Conservation (phyloP, 2,113 vertebrate species). For the Chroicocephalus ridibundus region DNA sequence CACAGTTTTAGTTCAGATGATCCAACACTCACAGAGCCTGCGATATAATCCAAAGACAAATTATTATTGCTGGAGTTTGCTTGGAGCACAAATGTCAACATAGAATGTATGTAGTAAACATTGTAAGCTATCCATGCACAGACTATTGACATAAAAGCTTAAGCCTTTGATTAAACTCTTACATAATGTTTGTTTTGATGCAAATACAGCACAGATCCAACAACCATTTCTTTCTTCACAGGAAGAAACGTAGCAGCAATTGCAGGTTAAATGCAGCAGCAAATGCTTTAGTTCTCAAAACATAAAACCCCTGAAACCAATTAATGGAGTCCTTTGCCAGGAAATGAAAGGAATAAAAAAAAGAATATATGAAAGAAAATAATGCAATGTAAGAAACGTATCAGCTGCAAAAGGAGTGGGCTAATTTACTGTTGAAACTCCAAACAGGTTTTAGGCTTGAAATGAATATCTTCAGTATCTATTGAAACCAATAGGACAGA, state of each 20-base stretch:
- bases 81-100: not conserved
- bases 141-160: not conserved
- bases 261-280: not conserved
- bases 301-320: not conserved
- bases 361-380: not conserved
- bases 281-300: not conserved
- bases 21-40: not conserved
- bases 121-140: not conserved
- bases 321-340: not conserved
- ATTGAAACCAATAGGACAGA: not conserved
- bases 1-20: not conserved
- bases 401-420: not conserved
- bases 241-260: not conserved
- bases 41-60: not conserved
- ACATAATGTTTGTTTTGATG: not conserved
- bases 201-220: not conserved
- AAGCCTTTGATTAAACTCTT: not conserved
- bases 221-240: not conserved
- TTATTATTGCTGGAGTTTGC: not conserved
- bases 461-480: not conserved
- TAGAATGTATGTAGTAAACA: not conserved
- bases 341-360: not conserved
- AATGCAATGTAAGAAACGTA: not conserved
- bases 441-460: not conserved
- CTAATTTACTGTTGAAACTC: not conserved